Evolutionary conservation across 2,888 invertebrate genomes (phyloP).

Genomic region (Andrena trimmerana): DNA sequence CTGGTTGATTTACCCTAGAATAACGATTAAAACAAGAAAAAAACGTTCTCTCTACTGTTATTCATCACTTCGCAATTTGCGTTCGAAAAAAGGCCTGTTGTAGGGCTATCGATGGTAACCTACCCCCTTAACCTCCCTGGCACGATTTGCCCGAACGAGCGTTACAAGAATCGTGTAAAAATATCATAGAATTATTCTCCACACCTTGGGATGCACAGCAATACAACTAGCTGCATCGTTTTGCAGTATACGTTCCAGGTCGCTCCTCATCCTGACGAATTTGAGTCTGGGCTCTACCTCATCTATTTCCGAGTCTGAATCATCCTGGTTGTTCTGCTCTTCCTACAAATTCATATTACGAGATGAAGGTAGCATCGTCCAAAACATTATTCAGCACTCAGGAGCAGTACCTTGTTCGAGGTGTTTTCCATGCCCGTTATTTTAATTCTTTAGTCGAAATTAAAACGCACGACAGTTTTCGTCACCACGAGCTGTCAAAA

Average conservation of each 20-base stretch:
- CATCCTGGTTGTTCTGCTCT: conserved; percentile 80
- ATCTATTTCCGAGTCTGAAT: conserved; percentile 85
- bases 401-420: conserved; percentile 69
- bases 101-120: too few relatives aligned
- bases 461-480: background rate
- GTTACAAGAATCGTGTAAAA: background rate
- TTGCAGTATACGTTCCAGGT: conserved; percentile 93
- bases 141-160: background rate
- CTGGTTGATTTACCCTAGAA: too few relatives aligned
- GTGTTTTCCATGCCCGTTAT: conserved; percentile 67
- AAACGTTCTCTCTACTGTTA: too few relatives aligned
- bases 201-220: conserved; percentile 95
- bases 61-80: too few relatives aligned
- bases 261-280: conserved; percentile 95
- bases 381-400: background rate
- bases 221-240: conserved; percentile 96
- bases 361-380: background rate
- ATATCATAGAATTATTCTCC: conserved; percentile 27
- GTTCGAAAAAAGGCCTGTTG: too few relatives aligned
- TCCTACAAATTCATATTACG: conserved; percentile 69
- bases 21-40: too few relatives aligned
- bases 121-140: conserved; percentile 36
- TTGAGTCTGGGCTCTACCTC: conserved; percentile 95
- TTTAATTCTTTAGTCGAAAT: background rate
- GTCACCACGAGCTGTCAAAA: conserved; percentile 60